Conservation (phyloP, 2,113 vertebrate species). For the Amphiprion ocellaris region DNA sequence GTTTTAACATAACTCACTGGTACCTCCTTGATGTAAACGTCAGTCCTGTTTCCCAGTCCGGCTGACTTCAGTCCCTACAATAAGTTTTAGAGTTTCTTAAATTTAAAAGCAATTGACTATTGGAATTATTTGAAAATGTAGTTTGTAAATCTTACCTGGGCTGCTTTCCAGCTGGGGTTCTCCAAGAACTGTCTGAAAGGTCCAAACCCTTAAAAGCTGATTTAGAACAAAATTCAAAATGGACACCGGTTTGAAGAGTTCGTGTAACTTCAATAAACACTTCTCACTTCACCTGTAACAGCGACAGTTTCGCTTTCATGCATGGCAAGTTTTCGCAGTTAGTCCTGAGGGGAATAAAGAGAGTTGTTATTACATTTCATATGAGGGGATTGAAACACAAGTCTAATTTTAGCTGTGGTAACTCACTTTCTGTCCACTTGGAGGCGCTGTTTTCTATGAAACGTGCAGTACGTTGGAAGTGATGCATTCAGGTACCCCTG, state of each 20-base stretch:
- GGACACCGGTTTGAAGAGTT: rapidly evolving
- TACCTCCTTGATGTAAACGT: slow-evolving; percentile 81
- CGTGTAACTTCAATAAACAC: rapidly evolving
- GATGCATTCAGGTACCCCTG: slow-evolving; percentile 34
- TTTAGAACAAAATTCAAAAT: neutral
- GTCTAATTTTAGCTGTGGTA: neutral
- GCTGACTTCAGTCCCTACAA: slow-evolving; percentile 83
- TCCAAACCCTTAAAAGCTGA: slow-evolving; percentile 78
- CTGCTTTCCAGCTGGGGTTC: slow-evolving; percentile 91
- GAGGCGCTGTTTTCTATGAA: slow-evolving; percentile 48
- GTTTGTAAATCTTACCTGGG: slow-evolving; percentile 83
- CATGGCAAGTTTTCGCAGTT: slow-evolving; percentile 19
- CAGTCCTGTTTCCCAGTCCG: slow-evolving; percentile 78
- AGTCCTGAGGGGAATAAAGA: neutral
- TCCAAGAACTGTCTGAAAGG: slow-evolving; percentile 87
- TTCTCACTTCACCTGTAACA: slow-evolving; percentile 62
- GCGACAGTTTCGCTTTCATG: slow-evolving; percentile 42
- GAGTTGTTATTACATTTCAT: neutral
- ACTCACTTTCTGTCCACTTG: slow-evolving; percentile 48
- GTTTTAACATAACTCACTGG: slow-evolving; percentile 87
- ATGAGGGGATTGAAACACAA: slow-evolving; percentile 1
- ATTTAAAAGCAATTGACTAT: neutral
- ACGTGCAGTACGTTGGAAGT: rapidly evolving
- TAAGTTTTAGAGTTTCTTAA: neutral
- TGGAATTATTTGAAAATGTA: neutral